Base-by-base conservation (phyloP, 2,888 invertebrate species). In the Platycheirus rosarum region DNA sequence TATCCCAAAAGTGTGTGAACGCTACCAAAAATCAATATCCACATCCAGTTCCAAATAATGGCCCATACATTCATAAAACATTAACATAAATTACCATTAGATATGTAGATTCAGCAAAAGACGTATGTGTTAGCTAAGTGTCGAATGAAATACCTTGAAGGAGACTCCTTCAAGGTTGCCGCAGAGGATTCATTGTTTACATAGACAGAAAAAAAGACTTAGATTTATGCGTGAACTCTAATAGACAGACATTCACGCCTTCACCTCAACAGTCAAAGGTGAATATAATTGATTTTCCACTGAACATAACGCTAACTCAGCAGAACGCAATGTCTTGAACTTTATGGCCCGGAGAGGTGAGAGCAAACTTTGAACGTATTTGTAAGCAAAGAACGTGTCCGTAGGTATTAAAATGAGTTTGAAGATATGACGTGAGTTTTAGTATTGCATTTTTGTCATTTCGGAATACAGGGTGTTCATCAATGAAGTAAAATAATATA, bases 1-100 rank as follows among this genome's bases (percentile, higher is more conserved):
- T 4, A 23, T 23, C 23, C 23, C 23, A 23, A 4, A 7, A 8
- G 29, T 32, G 8, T 32, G 5, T 32, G 29, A 32, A 4, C 1
- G 23, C 6, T 32, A 8, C 5, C 4, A 8, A 7, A 32, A 32
- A 32, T 32, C 29, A 32, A 32, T 32, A 32, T 32, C 29, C 8
- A 32, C 8, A 32, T 32, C 29, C 8, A 7, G 29, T 32, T 32
- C 8, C 29, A 32, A n/a, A 32, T 46, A 46, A 46, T 11, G 7
- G 2, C 46, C n/a, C 20, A 20, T 4, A 44, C 46, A 46, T n/a
- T 46, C 23, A 46, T 23, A n/a, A 20, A 8, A 32, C 6, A 46
- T 46, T 23, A 20, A 46, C 20, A n/a, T 46, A 46, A 46, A 18
- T 46, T 46, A 46, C 20, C 44, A 46, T 46, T 20, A n/a, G 29